These are phyloP conservation scores for Microcaecilia unicolor DNA, from an alignment of 2,797 vertebrate species.

Conservation along the genomic window DNA sequence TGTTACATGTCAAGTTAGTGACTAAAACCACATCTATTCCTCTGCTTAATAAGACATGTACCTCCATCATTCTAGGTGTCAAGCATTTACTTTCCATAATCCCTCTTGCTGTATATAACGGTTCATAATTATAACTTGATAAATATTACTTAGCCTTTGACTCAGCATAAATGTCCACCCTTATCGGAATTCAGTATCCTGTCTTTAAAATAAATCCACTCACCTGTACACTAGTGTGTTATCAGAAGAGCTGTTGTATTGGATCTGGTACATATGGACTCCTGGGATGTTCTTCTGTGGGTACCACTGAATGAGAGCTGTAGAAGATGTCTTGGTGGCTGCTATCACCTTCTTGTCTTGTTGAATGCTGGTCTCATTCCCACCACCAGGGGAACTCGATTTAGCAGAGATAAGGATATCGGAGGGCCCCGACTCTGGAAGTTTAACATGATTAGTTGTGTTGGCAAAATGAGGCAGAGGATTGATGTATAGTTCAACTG, in stretches of 20 bases:
- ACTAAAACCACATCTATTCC: too few species aligned
- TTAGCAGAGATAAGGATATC: conserved; percentile 53
- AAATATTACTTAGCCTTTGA: too few species aligned
- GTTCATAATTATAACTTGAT: too few species aligned
- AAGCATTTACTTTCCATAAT: too few species aligned
- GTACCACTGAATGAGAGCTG: conserved; percentile 76
- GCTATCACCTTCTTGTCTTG: conserved; percentile 55
- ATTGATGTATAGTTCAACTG: conserved; percentile 70
- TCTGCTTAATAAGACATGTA: too few species aligned
- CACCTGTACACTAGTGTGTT: conserved; percentile 88
- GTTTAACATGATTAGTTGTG: conserved; percentile 56
- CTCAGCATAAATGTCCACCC: too few species aligned
- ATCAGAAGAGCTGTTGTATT: conserved; percentile 86
- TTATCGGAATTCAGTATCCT: too few species aligned
- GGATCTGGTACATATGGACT: conserved; percentile 87
- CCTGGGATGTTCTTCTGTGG: conserved; percentile 73
- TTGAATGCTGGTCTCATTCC: conserved; percentile 56
- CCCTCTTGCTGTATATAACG: too few species aligned
- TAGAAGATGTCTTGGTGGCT: conserved; percentile 69
- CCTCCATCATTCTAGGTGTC: too few species aligned
- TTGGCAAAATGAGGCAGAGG: conserved; percentile 68
- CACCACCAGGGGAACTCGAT: conserved; percentile 40
- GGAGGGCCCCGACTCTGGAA: conserved; percentile 57
- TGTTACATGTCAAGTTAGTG: too few species aligned
- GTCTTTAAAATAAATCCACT: not conserved